phyloP scores from a whole-genome alignment of 2,797 vertebrate species.

The Champsocephalus gunnari region DNA sequence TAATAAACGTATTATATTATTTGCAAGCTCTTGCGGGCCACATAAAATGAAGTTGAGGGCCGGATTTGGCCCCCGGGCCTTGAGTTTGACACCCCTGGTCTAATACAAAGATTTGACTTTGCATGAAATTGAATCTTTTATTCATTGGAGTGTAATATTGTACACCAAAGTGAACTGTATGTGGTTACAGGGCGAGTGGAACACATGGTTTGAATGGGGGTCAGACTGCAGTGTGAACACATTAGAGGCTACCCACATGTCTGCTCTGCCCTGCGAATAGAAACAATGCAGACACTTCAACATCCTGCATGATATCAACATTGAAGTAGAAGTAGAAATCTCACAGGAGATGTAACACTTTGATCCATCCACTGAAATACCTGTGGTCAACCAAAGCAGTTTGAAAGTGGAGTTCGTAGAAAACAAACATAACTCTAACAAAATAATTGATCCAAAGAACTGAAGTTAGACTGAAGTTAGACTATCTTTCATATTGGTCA shows the following conservation, averaged over 20 bases:
- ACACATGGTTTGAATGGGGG: slow-evolving; percentile 44
- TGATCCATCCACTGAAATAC: background rate
- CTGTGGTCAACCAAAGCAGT: background rate
- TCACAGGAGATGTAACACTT: background rate
- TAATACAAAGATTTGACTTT: background rate
- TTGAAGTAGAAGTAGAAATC: background rate
- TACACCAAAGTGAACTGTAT: background rate
- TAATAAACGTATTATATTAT: no score
- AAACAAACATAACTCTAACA: background rate
- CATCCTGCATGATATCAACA: background rate
- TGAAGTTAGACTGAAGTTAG: no score
- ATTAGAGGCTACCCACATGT: slow-evolving; percentile 27
- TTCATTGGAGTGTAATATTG: background rate
- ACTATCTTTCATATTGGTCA: background rate
- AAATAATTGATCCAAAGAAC: background rate
- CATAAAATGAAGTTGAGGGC: no score
- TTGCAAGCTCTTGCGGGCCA: no score
- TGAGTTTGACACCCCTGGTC: no score
- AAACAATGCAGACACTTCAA: background rate
- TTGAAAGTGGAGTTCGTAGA: background rate
- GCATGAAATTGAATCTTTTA: background rate
- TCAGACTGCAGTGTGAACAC: slow-evolving; percentile 50
- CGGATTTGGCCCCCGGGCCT: no score
- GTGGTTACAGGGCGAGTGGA: slow-evolving; percentile 7
- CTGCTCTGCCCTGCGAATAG: slow-evolving; percentile 25